Base-by-base conservation (phyloP, 2,888 invertebrate genomes). In the Cremastinae sp. region DNA sequence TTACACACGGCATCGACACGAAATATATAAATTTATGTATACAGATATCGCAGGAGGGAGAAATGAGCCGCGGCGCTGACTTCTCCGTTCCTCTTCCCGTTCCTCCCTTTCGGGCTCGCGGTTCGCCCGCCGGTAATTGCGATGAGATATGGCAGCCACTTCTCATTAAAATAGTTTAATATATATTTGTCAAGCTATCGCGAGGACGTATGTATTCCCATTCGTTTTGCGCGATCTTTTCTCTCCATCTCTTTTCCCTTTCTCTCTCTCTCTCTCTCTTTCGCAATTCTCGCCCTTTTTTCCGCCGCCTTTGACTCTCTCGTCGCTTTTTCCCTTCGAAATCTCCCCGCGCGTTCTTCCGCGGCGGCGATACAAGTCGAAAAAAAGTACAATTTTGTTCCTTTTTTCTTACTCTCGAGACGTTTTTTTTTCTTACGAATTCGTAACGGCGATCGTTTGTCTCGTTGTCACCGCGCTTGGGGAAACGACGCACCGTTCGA, bases 111-210 rank as follows among this genome's bases (percentile, higher is more conserved):
- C 37, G 16, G 22, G 37, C 39, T 22, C 79, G 79, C 80, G 79
- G 64, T 43, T 53, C 69, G 66, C 43, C 45, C 49, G 39, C 49
- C 82, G 82, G 86, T 86, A 88, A 88, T 87, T 88, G 87, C 86
- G 82, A 84, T 88, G 88, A 87, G 83, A 86, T 85, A 88, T 88
- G 81, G 84, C 83, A 83, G 84, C 84, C 86, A 87, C 87, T 86
- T 86, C 87, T 87, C 88, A 88, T 88, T 88, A 88, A 88, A 88
- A 87, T 88, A 87, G 86, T 88, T 87, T 85, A 86, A 87, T 87
- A 87, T 87, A 84, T 87, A 88, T 88, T 88, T 87, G 86, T 88
- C 87, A 82, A 85, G 84, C 81, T 82, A 85, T 85, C 84, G 80
- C 82, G 81, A 71, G 79, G 80, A 83, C 80, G 82, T 81, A 85